phyloP scores from a whole-genome alignment of 2,888 invertebrate genomes.

The Cataglyphis rosenhaueri region DNA sequence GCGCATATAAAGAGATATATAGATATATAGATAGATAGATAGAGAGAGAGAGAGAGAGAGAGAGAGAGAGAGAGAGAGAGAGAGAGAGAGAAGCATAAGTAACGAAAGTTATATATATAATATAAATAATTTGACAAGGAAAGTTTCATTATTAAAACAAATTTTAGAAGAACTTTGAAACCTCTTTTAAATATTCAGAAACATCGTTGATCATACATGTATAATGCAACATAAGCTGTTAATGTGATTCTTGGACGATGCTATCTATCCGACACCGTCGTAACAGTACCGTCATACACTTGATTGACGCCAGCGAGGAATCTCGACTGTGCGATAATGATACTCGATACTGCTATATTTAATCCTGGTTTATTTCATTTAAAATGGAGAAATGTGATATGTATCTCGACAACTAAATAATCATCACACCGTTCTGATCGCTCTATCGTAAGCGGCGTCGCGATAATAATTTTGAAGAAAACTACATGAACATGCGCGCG shows the following conservation, averaged over 20 bases:
- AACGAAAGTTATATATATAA: background rate
- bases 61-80: no score
- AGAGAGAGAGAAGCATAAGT: background rate
- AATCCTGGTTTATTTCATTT: slow-evolving; percentile 69
- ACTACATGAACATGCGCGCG: no score
- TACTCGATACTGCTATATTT: slow-evolving; percentile 73
- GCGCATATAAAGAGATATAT: no score
- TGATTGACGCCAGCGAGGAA: slow-evolving; percentile 52
- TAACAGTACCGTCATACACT: slow-evolving; percentile 22
- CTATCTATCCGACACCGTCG: background rate
- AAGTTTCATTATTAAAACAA: background rate
- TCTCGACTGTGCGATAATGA: slow-evolving; percentile 52
- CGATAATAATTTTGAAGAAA: no score
- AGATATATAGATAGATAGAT: no score
- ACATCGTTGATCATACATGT: no score
- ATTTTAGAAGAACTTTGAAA: background rate
- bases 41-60: no score
- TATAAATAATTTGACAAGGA: background rate
- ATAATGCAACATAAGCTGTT: background rate
- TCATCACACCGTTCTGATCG: background rate
- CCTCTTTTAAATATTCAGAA: background rate
- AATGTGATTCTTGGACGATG: slow-evolving; percentile 5
- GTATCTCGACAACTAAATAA: background rate
- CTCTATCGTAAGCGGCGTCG: background rate
- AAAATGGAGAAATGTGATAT: slow-evolving; percentile 48